Conservation (phyloP, 92 coral and sea anemone species). For the Parazoanthus atlanticus region DNA sequence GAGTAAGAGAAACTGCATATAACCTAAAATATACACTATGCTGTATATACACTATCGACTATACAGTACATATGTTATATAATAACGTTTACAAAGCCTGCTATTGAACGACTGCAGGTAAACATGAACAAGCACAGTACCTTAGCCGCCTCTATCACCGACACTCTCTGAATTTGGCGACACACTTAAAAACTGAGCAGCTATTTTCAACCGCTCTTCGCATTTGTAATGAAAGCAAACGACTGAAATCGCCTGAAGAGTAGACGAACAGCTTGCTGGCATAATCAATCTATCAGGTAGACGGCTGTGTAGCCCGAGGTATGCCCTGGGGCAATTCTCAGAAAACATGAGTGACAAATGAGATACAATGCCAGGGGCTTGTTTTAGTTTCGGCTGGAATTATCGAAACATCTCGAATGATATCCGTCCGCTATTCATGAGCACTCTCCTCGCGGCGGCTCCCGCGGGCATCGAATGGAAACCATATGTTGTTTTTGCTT, state of each 20-base stretch:
- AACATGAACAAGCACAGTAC: neutral
- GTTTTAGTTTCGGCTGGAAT: conserved; percentile 18
- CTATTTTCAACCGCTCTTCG: neutral
- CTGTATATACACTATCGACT: neutral
- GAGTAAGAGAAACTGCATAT: neutral
- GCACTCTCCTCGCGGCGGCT: conserved; percentile 13
- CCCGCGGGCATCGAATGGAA: conserved; percentile 27
- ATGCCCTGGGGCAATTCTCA: conserved; percentile 35
- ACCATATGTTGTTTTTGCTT: neutral
- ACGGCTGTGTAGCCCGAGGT: conserved; percentile 22
- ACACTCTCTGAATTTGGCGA: neutral
- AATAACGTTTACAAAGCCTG: neutral
- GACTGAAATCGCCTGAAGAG: conserved; percentile 4
- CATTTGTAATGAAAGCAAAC: neutral
- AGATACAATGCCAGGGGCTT: conserved; percentile 31
- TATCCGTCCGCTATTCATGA: conserved; percentile 27
- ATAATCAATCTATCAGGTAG: conserved; percentile 21
- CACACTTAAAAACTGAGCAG: neutral
- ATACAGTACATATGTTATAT: too few relatives aligned
- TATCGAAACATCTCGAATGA: conserved; percentile 43
- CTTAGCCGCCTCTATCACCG: neutral
- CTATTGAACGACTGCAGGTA: neutral
- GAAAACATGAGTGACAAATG: conserved; percentile 34
- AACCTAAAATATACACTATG: neutral
- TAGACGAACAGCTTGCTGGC: neutral